phyloP scores from a whole-genome alignment of 2,797 vertebrate genomes.

The Monodelphis domestica region DNA sequence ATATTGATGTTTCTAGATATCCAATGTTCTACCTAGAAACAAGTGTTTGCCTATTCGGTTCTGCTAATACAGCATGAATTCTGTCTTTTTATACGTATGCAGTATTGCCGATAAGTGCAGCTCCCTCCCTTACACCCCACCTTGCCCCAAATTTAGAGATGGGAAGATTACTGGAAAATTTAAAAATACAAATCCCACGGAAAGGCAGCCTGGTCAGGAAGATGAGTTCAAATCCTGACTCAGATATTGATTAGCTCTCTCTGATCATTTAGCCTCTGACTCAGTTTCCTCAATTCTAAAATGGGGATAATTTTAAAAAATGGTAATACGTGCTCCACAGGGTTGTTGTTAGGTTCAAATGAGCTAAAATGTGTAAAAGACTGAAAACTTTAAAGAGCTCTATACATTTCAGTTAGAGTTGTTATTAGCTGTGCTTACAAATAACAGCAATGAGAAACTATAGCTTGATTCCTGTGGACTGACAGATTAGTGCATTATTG shows the following conservation, averaged over 20 bases:
- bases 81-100: constrained; percentile 4
- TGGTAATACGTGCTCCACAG: neutral
- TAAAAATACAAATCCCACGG: constrained; percentile 32
- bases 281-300: neutral
- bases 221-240: neutral
- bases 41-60: neutral
- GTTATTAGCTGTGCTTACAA: neutral
- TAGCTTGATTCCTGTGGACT: constrained; percentile 52
- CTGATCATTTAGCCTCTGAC: neutral
- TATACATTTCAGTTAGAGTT: neutral
- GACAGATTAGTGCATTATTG: constrained; percentile 56
- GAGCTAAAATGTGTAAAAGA: neutral
- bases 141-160: neutral
- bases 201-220: neutral
- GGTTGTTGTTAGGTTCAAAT: neutral
- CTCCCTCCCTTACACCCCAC: neutral
- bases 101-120: neutral
- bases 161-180: neutral
- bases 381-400: neutral
- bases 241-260: neutral
- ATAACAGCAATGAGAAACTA: constrained; percentile 24
- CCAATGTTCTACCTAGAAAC: neutral
- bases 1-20: neutral
- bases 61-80: constrained; percentile 16
- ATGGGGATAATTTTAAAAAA: neutral